Conservation (phyloP, 2,797 vertebrate genomes). For the Carcharodon carcharias region DNA sequence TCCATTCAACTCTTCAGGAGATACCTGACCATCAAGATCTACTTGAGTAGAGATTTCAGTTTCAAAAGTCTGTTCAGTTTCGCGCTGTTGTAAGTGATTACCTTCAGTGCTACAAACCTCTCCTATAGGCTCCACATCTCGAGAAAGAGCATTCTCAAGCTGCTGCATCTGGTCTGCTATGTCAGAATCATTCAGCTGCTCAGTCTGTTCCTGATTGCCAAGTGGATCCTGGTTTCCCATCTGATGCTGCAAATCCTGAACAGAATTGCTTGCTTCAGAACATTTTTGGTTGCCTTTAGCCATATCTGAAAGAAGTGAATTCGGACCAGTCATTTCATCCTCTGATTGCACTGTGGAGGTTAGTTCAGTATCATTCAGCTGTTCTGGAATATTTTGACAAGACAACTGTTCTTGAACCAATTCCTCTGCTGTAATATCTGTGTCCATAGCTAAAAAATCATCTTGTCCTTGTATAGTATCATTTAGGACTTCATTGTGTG, state of each 20-base stretch:
- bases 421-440: constrained; percentile 44
- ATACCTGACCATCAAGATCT: constrained; percentile 34
- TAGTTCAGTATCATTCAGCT: neutral
- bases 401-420: constrained; percentile 39
- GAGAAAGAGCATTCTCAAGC: constrained; percentile 50
- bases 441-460: constrained; percentile 41
- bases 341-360: fast-evolving
- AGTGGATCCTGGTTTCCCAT: constrained; percentile 26
- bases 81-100: neutral
- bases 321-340: neutral
- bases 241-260: neutral
- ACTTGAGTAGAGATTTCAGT: neutral
- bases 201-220: constrained; percentile 37
- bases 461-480: constrained; percentile 13
- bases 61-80: constrained; percentile 28
- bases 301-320: fast-evolving
- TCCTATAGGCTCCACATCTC: constrained; percentile 38
- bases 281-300: neutral
- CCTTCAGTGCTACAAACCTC: constrained; percentile 37
- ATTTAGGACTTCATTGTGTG: constrained; percentile 20
- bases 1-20: constrained; percentile 21
- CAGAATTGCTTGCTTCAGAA: neutral
- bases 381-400: neutral
- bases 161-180: constrained; percentile 49
- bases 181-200: constrained; percentile 46